Evolutionary conservation across 2,888 invertebrate species (phyloP).

Genomic region (Eretmocerus hayati): DNA sequence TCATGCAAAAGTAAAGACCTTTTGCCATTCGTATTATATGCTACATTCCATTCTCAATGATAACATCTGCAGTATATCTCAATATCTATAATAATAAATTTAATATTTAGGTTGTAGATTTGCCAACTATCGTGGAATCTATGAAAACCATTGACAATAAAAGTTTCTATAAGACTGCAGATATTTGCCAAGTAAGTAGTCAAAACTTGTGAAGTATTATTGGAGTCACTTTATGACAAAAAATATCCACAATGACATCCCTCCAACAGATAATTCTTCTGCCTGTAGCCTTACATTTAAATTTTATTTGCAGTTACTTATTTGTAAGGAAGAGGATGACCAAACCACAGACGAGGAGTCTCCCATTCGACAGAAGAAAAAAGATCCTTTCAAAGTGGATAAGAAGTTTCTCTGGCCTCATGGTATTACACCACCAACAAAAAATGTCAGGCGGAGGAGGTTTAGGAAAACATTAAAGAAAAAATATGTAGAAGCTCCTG

Average conservation of each 20-base stretch:
- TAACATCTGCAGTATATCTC: too few relatives aligned
- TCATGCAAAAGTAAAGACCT: conserved; percentile 65
- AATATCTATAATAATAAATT: too few relatives aligned
- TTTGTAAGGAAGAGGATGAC: conserved; percentile 82
- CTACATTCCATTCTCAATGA: too few relatives aligned
- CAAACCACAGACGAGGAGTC: conserved; percentile 70
- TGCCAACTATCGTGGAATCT: conserved; percentile 88
- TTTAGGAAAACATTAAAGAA: conserved; percentile 94
- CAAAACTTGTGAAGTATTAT: not conserved
- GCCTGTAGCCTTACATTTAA: too few relatives aligned
- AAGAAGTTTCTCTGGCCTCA: conserved; percentile 93
- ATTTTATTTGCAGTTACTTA: conserved; percentile 58
- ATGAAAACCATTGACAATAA: conserved; percentile 93
- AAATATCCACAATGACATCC: too few relatives aligned
- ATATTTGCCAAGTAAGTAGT: conserved; percentile 73
- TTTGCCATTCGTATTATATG: not conserved
- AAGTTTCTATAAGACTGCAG: conserved; percentile 96
- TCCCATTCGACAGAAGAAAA: conserved; percentile 72
- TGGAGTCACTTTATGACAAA: too few relatives aligned
- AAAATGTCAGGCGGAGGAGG: conserved; percentile 86
- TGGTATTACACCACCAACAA: conserved; percentile 91
- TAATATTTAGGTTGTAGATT: conserved; percentile 72
- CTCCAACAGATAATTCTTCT: too few relatives aligned
- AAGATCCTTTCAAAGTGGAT: conserved; percentile 77
- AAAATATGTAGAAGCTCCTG: conserved; percentile 94